Percentiles rank a stretch among this genome's conserved stretches.
These are phyloP conservation scores for Squalus acanthias DNA, from an alignment of 2,797 vertebrate genomes.

Conservation along the genomic window DNA sequence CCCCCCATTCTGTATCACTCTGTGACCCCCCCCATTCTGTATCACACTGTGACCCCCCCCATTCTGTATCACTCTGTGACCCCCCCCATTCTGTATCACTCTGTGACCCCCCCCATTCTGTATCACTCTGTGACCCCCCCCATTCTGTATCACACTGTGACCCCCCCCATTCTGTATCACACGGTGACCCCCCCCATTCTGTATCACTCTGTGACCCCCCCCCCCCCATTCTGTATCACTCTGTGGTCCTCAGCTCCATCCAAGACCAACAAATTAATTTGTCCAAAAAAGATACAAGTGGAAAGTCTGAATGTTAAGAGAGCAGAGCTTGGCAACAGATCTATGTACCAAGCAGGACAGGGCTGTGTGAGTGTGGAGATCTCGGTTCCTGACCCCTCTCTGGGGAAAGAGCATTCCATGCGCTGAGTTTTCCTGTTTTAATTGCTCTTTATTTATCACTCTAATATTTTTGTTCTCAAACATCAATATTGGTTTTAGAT, in stretches of 20 bases:
- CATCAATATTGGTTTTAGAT: constrained; percentile 5
- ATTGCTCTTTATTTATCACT: neutral
- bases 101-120: neutral
- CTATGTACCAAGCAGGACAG: neutral
- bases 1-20: neutral
- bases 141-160: neutral
- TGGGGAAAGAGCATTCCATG: neutral
- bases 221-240: neutral
- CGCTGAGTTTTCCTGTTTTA: neutral
- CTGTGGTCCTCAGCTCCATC: neutral
- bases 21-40: neutral
- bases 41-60: neutral
- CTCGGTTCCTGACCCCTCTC: neutral
- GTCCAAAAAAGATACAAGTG: neutral
- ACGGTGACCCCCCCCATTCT: neutral
- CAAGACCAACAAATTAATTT: neutral
- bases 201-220: neutral
- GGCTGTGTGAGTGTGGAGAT: neutral
- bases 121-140: neutral
- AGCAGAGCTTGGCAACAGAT: neutral
- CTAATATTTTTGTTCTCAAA: neutral
- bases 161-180: neutral
- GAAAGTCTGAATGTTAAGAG: neutral
- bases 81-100: neutral
- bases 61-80: no score